Evolutionary conservation across 37 sponge, comb jelly and placozoan species (phyloP).

Genomic region (Geodia barretti): DNA sequence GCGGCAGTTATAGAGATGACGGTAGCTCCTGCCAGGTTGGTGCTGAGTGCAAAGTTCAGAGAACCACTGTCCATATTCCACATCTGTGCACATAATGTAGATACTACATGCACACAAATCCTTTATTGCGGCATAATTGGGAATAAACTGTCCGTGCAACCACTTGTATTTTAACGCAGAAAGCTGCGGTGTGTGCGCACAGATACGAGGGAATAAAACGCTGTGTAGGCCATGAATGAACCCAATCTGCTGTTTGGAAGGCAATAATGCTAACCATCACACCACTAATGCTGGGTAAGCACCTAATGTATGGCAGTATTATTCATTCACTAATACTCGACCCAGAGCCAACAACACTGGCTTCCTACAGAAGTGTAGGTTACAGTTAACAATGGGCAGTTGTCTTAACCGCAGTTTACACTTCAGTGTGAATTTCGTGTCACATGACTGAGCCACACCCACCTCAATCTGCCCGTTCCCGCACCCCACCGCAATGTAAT

Average conservation of each 20-base stretch:
- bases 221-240: slow-evolving; percentile 67
- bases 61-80: slow-evolving; percentile 47
- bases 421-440: too few relatives aligned
- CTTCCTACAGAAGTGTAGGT: too few relatives aligned
- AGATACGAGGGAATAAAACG: slow-evolving; percentile 2
- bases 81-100: slow-evolving; percentile 28
- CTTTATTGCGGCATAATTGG: neutral
- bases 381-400: too few relatives aligned
- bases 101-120: too few relatives aligned
- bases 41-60: slow-evolving; percentile 7
- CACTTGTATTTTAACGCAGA: neutral
- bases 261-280: slow-evolving; percentile 66
- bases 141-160: neutral
- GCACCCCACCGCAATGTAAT: slow-evolving; percentile 63
- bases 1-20: slow-evolving; percentile 25
- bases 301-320: too few relatives aligned
- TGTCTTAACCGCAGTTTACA: too few relatives aligned
- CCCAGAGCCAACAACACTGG: too few relatives aligned
- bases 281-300: slow-evolving; percentile 51
- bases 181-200: neutral
- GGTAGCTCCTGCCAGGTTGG: slow-evolving; percentile 24
- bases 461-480: slow-evolving; percentile 83
- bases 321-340: too few relatives aligned
- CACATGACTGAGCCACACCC: neutral
- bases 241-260: slow-evolving; percentile 73